These are phyloP conservation scores for Crypturellus undulatus DNA, from an alignment of 2,113 vertebrate genomes.

Conservation along the genomic window DNA sequence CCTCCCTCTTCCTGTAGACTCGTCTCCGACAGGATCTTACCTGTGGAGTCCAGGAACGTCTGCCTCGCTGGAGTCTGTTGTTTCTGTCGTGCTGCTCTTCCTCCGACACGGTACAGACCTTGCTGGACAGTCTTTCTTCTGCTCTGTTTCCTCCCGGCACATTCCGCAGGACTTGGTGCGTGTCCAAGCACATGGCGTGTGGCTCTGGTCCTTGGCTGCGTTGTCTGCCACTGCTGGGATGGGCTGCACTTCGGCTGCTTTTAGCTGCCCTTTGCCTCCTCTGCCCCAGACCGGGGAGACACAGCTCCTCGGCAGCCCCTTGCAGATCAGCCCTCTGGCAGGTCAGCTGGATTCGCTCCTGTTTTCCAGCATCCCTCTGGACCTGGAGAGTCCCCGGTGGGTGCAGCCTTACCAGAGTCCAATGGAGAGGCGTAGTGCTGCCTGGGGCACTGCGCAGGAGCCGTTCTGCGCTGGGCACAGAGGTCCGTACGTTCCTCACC, in stretches of 20 bases:
- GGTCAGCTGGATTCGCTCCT: neutral
- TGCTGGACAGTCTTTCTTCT: neutral
- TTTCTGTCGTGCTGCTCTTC: neutral
- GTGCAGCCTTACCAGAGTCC: neutral
- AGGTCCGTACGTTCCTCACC: fast-evolving
- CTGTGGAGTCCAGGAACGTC: fast-evolving
- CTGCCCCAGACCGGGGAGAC: neutral
- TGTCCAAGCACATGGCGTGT: neutral
- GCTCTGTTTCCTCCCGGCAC: neutral
- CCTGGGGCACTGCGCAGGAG: fast-evolving
- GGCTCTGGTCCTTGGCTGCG: neutral
- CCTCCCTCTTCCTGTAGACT: neutral
- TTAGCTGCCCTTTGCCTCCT: neutral
- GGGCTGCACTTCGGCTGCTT: neutral
- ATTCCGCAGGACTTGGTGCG: neutral
- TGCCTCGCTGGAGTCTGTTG: neutral
- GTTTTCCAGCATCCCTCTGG: neutral
- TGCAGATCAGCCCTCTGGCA: too few relatives aligned
- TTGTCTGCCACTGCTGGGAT: neutral
- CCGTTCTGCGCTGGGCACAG: neutral
- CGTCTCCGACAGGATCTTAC: neutral
- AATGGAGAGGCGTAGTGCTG: too few relatives aligned
- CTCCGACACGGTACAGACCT: fast-evolving
- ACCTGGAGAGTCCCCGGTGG: neutral
- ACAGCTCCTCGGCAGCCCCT: too few relatives aligned